Evolutionary conservation across 2,888 invertebrate species (phyloP).

Genomic region (Bembecia ichneumoniformis): DNA sequence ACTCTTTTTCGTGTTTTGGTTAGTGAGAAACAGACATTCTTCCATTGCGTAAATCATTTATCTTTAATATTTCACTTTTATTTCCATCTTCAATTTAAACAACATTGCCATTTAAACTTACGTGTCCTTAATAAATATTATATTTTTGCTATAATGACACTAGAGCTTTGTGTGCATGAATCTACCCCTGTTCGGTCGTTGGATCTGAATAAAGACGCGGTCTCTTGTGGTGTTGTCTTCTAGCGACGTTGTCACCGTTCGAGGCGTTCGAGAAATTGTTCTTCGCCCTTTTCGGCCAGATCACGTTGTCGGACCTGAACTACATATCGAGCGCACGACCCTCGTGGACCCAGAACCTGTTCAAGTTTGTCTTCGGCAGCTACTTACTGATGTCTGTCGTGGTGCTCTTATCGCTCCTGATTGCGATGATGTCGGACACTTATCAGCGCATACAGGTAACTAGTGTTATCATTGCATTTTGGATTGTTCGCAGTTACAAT

Average conservation of each 20-base stretch:
- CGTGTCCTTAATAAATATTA: neutral
- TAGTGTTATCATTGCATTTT: slow-evolving; percentile 22
- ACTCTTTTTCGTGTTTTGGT: too few relatives aligned
- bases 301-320: slow-evolving; percentile 87
- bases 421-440: slow-evolving; percentile 99
- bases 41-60: too few relatives aligned
- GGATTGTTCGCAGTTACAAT: slow-evolving; percentile 84
- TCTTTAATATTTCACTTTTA: too few relatives aligned
- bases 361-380: slow-evolving; percentile 94
- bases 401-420: slow-evolving; percentile 98
- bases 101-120: too few relatives aligned
- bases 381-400: slow-evolving; percentile 99
- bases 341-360: slow-evolving; percentile 87
- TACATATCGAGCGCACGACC: slow-evolving; percentile 80
- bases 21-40: too few relatives aligned
- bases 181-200: slow-evolving; percentile 35
- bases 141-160: neutral
- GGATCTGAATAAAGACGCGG: slow-evolving; percentile 34
- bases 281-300: slow-evolving; percentile 98
- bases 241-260: slow-evolving; percentile 89
- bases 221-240: slow-evolving; percentile 66
- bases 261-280: slow-evolving; percentile 97
- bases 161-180: slow-evolving; percentile 27
- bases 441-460: slow-evolving; percentile 98
- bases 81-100: too few relatives aligned